These are phyloP conservation scores for Thamnaconus septentrionalis DNA, from an alignment of 2,113 vertebrate genomes.

Conservation along the genomic window DNA sequence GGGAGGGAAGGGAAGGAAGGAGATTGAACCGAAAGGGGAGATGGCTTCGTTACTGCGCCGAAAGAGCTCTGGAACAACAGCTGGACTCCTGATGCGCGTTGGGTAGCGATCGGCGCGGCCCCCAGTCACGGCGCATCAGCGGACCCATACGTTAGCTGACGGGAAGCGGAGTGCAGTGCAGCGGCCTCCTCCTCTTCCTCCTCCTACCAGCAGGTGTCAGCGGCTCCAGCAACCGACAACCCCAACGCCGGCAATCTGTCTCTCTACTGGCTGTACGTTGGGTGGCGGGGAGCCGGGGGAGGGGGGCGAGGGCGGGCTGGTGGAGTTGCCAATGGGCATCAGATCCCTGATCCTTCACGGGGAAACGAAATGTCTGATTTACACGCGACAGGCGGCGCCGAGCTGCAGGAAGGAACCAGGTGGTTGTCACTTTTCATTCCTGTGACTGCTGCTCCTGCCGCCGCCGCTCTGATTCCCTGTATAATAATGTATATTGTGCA, in stretches of 20 bases:
- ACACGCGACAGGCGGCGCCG: slow-evolving; percentile 2
- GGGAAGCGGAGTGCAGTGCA: slow-evolving; percentile 61
- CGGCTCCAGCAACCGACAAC: slow-evolving; percentile 52
- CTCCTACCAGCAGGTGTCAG: slow-evolving; percentile 53
- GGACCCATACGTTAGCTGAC: slow-evolving; percentile 74
- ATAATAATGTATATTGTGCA: no score
- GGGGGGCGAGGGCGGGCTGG: not conserved
- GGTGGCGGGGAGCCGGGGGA: not conserved
- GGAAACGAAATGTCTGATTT: slow-evolving; percentile 30
- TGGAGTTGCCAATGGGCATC: slow-evolving; percentile 55
- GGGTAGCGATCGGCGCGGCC: slow-evolving; percentile 63
- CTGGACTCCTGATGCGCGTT: slow-evolving; percentile 65
- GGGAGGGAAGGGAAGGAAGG: slow-evolving; percentile 39
- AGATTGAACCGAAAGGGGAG: slow-evolving; percentile 28
- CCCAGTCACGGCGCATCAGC: slow-evolving; percentile 75
- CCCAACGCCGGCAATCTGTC: slow-evolving; percentile 66
- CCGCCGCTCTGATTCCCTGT: no score
- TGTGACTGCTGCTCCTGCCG: no score
- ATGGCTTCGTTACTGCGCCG: not conserved
- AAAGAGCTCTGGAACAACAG: slow-evolving; percentile 66
- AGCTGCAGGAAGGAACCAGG: no score
- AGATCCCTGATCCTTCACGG: slow-evolving; percentile 58
- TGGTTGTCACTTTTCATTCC: no score
- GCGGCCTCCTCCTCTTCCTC: slow-evolving; percentile 31
- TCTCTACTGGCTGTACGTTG: slow-evolving; percentile 24